These are phyloP conservation scores for Oostethus manadensis DNA, from an alignment of 2,113 vertebrate species.

Conservation along the genomic window DNA sequence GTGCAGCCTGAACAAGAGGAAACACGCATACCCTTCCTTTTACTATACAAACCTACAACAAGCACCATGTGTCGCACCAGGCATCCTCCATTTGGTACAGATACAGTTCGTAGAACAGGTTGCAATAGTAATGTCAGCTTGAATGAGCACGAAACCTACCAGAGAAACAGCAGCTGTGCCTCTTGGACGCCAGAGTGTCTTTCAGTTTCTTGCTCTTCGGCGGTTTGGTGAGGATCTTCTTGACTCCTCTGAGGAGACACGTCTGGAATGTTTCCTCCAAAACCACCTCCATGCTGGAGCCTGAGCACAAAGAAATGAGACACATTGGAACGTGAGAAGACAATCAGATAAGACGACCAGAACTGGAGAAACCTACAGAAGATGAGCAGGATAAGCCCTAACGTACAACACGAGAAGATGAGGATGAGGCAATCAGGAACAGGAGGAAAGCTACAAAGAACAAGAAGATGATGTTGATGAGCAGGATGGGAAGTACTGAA, in stretches of 20 bases:
- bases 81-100: not conserved
- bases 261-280: constrained; percentile 89
- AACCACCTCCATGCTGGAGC: constrained; percentile 82
- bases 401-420: too few species aligned
- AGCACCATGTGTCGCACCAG: not conserved
- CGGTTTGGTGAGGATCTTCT: constrained; percentile 74
- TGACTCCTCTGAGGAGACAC: constrained; percentile 78
- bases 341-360: not conserved
- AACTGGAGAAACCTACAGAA: too few species aligned
- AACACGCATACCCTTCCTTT: not conserved
- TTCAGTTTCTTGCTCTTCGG: constrained; percentile 81
- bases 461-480: too few species aligned
- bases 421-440: too few species aligned
- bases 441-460: too few species aligned
- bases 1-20: constrained; percentile 79
- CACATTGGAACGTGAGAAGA: not conserved
- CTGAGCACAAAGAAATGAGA: constrained; percentile 45
- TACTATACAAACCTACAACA: not conserved
- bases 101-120: constrained; percentile 14
- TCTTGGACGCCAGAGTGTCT: constrained; percentile 76
- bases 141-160: constrained; percentile 62
- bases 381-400: too few species aligned
- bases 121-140: too few species aligned
- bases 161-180: constrained; percentile 86
- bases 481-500: too few species aligned